Base-by-base conservation (phyloP, 2,113 vertebrate species). In the Acrocephalus kingi region DNA sequence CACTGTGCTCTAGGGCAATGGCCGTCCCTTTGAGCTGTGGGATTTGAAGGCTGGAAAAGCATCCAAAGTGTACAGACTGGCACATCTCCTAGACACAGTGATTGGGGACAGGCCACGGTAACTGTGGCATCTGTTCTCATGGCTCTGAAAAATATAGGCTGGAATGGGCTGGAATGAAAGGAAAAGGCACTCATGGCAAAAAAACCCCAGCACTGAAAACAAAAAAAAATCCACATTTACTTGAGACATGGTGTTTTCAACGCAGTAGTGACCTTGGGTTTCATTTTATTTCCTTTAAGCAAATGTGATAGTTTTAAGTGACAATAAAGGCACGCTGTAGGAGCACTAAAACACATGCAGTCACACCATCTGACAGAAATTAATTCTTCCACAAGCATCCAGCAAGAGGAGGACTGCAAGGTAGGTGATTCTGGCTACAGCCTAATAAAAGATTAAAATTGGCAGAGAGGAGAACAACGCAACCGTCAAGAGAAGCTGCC, bases 301-400 rank as follows among this genome's bases (percentile, higher is more conserved):
- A 94, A 92, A 75, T 64, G 61, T 17, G 61, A 56, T 41, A 56
- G 72, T 27, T 46, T 83, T 83, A 93, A 94, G 76, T 55, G 86
- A 87, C 84, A 92, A 87, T 87, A 86, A 94, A 92, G 67, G 30
- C 90, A 92, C 54, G 0, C 88, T 63, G 79, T 9, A 92, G 90
- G 85, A 90, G 25, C 81, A 66, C 89, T 87, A 64, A 89, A 91
- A 89, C 89, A 94, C 89, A 91, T 35, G 76, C 92, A 62, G 90
- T 74, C 68, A 84, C 68, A 90, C 79, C 94, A 95, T 93, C 93
- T 94, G 90, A 96, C 95, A 85, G 84, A 87, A 95, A 96, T 93
- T 83, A 90, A 94, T 81, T 91, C 78, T 90, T 71, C 79, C 82
- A 84, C n/a, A 30, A 41, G 59, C 79, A 83, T 58, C 78, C 89